Conservation (phyloP, 2,113 vertebrate species). For the Sinocyclocheilus grahami region DNA sequence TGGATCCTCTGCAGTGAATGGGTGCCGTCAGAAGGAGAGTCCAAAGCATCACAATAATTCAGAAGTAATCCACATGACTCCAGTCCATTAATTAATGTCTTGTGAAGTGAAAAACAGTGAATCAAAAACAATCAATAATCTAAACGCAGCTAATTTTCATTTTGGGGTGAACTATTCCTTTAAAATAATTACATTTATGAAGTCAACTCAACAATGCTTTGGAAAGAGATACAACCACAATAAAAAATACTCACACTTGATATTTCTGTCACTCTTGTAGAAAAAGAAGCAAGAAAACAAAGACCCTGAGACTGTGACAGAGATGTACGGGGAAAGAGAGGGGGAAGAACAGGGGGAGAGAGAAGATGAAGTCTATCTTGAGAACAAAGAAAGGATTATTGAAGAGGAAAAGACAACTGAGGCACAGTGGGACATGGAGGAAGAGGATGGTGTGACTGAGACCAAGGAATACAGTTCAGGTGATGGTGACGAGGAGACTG, state of each 20-base stretch:
- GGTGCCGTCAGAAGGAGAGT: too few species aligned
- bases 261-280: slow-evolving; percentile 51
- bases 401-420: slow-evolving; percentile 22
- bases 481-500: slow-evolving; percentile 62
- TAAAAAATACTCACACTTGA: not conserved
- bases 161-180: not conserved
- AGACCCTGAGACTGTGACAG: slow-evolving; percentile 29
- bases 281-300: slow-evolving; percentile 54
- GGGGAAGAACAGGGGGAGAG: slow-evolving; percentile 37
- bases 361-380: slow-evolving; percentile 20
- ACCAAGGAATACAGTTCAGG: slow-evolving; percentile 41
- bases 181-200: not conserved
- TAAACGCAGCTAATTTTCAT: not conserved
- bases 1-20: not conserved
- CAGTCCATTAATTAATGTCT: too few species aligned
- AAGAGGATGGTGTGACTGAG: slow-evolving; percentile 11
- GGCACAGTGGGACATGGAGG: slow-evolving; percentile 16
- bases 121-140: too few species aligned
- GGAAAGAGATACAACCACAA: too few species aligned
- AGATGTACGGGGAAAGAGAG: not conserved
- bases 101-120: not conserved
- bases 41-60: not conserved
- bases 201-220: not conserved
- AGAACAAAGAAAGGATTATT: slow-evolving; percentile 18
- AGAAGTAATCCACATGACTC: not conserved